Evolutionary conservation across 2,113 vertebrate genomes (phyloP).

Genomic region (Micromys minutus): DNA sequence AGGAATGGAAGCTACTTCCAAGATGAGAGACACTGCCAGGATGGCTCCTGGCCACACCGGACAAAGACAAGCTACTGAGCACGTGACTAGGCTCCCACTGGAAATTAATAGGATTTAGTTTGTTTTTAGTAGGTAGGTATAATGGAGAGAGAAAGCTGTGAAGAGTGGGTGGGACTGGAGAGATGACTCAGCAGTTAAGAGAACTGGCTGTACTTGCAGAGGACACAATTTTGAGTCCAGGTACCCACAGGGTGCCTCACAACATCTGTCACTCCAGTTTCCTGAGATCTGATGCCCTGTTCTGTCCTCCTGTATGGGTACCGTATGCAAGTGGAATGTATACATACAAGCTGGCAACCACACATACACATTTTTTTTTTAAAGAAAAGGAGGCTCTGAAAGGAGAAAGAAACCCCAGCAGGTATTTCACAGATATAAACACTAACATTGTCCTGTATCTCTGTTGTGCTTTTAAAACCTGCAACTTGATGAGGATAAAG

Average conservation of each 20-base stretch:
- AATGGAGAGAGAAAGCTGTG: background rate
- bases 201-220: background rate
- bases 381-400: background rate
- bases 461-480: slow-evolving; percentile 9
- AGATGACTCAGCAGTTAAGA: background rate
- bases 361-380: background rate
- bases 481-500: slow-evolving; percentile 16
- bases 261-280: background rate
- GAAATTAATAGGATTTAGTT: background rate
- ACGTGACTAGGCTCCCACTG: background rate
- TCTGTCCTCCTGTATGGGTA: background rate
- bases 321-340: background rate
- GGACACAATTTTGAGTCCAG: background rate
- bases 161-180: background rate
- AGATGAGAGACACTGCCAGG: background rate
- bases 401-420: background rate
- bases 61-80: background rate
- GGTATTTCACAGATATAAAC: background rate
- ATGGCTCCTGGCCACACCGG: background rate
- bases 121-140: background rate
- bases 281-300: background rate
- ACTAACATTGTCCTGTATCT: background rate
- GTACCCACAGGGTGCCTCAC: background rate
- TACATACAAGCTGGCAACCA: background rate
- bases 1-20: background rate